A percentile compares a stretch with the other conserved stretches of the same genome.
These are phyloP conservation scores for Hypomesus transpacificus DNA, from an alignment of 2,113 vertebrate genomes.

Conservation along the genomic window DNA sequence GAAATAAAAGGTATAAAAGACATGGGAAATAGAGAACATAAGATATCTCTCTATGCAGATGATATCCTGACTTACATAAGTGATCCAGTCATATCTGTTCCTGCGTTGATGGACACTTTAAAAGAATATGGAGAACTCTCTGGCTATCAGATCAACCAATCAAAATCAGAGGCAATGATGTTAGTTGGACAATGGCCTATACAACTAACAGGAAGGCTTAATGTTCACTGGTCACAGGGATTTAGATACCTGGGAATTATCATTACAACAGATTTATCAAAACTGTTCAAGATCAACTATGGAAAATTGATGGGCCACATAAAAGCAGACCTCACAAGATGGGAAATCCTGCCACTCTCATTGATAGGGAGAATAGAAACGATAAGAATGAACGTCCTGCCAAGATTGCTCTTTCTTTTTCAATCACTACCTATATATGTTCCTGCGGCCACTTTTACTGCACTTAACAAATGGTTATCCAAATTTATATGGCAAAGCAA, in stretches of 20 bases:
- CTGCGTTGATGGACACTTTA: background rate
- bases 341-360: slow-evolving; percentile 3
- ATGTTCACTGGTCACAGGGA: background rate
- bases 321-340: background rate
- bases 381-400: no score
- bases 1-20: background rate
- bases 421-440: no score
- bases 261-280: background rate
- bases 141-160: slow-evolving; percentile 1
- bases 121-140: background rate
- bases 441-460: background rate
- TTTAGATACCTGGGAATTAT: slow-evolving; percentile 18
- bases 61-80: slow-evolving; percentile 7
- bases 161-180: slow-evolving; percentile 21
- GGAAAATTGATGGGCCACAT: no score
- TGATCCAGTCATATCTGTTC: background rate
- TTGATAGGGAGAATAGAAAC: background rate
- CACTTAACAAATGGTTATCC: background rate
- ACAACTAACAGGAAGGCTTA: background rate
- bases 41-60: slow-evolving; percentile 11
- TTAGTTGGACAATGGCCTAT: slow-evolving; percentile 4
- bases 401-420: no score
- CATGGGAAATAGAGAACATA: background rate
- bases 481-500: slow-evolving; percentile 14
- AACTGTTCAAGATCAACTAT: slow-evolving; percentile 9